These are phyloP conservation scores for Lethrus apterus DNA, from an alignment of 1,140 invertebrate genomes.

Conservation along the genomic window DNA sequence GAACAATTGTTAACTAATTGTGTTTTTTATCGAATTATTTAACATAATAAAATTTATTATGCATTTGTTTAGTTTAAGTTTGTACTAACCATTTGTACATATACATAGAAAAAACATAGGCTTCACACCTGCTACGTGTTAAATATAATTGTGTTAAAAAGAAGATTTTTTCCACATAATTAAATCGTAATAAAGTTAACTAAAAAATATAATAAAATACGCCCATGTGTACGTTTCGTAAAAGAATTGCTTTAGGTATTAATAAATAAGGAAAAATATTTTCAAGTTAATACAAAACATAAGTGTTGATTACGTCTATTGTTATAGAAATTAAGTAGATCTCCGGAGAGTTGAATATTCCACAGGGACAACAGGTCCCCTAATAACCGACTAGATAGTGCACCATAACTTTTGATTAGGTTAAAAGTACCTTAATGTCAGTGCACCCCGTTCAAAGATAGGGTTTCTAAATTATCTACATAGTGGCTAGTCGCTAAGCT, in stretches of 20 bases:
- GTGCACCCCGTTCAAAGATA: constrained; percentile 10
- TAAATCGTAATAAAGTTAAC: too few species aligned
- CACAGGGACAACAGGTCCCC: constrained; percentile 8
- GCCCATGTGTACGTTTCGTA: too few species aligned
- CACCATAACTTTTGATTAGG: constrained; percentile 13
- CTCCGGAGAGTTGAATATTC: constrained; percentile 2
- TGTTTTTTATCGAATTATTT: too few species aligned
- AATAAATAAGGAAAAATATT: constrained; percentile 5
- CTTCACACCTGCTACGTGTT: too few species aligned
- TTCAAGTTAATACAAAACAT: constrained; percentile 2
- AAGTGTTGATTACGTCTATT: constrained; percentile 16
- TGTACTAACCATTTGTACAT: background rate
- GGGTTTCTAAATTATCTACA: constrained; percentile 11
- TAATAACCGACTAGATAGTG: constrained; percentile 14
- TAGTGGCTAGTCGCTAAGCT: constrained; percentile 2
- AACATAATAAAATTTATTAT: too few species aligned
- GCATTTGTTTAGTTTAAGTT: too few species aligned
- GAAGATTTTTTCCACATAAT: too few species aligned
- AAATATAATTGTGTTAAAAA: too few species aligned
- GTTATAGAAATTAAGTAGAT: constrained; percentile 9
- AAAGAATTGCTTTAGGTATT: constrained; percentile 5
- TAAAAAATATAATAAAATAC: too few species aligned
- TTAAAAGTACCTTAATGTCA: constrained; percentile 12
- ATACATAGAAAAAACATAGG: constrained; percentile 4
- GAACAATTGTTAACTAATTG: too few species aligned